Evolutionary conservation across 1,140 invertebrate genomes (phyloP).

Genomic region (Pachypsylla venusta): DNA sequence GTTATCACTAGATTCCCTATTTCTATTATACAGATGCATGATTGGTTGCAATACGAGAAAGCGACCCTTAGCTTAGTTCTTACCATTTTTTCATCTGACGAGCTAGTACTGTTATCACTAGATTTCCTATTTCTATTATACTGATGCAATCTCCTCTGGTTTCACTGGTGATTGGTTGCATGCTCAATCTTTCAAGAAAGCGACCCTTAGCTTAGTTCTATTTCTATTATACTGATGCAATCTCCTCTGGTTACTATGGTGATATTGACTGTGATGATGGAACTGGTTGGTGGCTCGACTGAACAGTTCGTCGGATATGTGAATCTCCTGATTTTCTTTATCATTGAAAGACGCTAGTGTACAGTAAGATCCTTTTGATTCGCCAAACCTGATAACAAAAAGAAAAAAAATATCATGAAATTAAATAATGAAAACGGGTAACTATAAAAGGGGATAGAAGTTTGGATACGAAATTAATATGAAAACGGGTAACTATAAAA

Average conservation of each 20-base stretch:
- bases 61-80: too few relatives aligned
- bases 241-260: not conserved
- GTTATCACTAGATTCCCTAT: not conserved
- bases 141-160: not conserved
- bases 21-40: too few relatives aligned
- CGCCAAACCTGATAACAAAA: constrained; percentile 38
- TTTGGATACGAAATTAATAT: too few relatives aligned
- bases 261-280: not conserved
- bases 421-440: constrained; percentile 2
- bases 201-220: too few relatives aligned
- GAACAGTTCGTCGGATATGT: constrained; percentile 5
- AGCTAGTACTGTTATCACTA: constrained; percentile 1
- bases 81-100: not conserved
- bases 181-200: too few relatives aligned
- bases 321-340: constrained; percentile 32
- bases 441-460: not conserved
- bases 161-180: not conserved
- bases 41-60: too few relatives aligned
- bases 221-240: not conserved
- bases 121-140: too few relatives aligned
- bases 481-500: too few relatives aligned
- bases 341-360: constrained; percentile 43
- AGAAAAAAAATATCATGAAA: too few relatives aligned
- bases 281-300: not conserved
- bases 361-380: constrained; percentile 45